Base-by-base conservation (phyloP, 1,140 invertebrate species). In the Drosophila tropicalis region DNA sequence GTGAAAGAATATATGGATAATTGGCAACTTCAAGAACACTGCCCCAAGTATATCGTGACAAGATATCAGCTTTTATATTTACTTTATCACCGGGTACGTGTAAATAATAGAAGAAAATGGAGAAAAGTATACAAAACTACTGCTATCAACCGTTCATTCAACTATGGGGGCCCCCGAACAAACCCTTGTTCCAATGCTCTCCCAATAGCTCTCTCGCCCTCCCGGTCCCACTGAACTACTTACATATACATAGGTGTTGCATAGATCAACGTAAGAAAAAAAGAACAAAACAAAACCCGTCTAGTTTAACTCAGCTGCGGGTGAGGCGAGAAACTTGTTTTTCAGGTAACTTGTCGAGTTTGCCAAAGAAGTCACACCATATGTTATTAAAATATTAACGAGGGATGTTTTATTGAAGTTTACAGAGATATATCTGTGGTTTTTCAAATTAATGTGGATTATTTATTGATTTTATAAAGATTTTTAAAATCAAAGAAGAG, bases 251-350 rank as follows among this genome's bases (percentile, higher is more conserved):
- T 39, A 36, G 44, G 58, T 41, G n/a, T 51, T 47, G 25, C 39
- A 63, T 63, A 63, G 39, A 62, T 47, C 61, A 32, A 10, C 17
- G 17, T 3, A 22, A 12, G 19, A 47, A 47, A 47, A 44, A 17
- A 44, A n/a, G n/a, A 7, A 12, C 13, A 62, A 62, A n/a, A n/a
- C 47, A 51, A 81, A 86, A 86, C 84, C 80, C 67, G 83, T 86
- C 81, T 62, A 69, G 40, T 76, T 70, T 71, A 73, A 79, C 62
- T 79, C 58, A 68, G 64, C 72, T 82, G 71, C 62, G 64, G 64
- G 79, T 69, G 64, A 60, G 32, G 29, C 29, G 29, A 51, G 79
- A 85, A 83, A 85, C 83, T 77, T 44, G 83, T 86, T 86, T 71
- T 64, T 57, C 32, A 17, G n/a, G 2, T 61, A 44, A 67, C 56